These are phyloP conservation scores for Blastobasis lacticolella DNA, from an alignment of 2,888 invertebrate genomes.

Conservation along the genomic window DNA sequence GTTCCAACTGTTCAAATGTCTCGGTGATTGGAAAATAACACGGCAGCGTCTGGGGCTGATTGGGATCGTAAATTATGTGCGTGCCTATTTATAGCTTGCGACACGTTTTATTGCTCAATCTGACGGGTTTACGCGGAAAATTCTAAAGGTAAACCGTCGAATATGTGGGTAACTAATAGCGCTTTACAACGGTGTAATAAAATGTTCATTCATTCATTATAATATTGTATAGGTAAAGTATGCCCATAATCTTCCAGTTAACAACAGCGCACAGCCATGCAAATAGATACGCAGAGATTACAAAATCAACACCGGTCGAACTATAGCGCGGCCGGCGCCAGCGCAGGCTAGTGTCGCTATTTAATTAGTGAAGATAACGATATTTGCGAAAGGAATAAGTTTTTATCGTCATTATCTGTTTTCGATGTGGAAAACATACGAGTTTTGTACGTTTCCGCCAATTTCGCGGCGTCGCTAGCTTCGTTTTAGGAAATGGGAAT, in stretches of 20 bases:
- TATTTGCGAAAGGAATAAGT: conserved; percentile 31
- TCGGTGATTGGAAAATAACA: background rate
- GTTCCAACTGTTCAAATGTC: background rate
- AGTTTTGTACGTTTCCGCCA: conserved; percentile 13
- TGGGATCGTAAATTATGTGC: too few species aligned
- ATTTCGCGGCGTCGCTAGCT: background rate
- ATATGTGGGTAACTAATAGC: too few species aligned
- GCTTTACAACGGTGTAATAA: too few species aligned
- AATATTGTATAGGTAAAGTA: too few species aligned
- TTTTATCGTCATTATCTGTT: conserved; percentile 31
- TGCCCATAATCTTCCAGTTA: too few species aligned
- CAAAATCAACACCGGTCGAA: background rate
- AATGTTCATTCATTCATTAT: too few species aligned
- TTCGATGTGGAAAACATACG: conserved; percentile 23
- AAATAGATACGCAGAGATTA: background rate
- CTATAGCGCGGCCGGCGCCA: conserved; percentile 1
- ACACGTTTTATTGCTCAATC: too few species aligned
- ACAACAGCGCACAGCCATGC: too few species aligned
- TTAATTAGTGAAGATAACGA: conserved; percentile 43
- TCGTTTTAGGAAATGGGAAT: background rate
- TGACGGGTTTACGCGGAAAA: too few species aligned
- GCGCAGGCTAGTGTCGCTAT: conserved; percentile 24
- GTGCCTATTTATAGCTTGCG: too few species aligned
- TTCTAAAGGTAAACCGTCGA: too few species aligned
- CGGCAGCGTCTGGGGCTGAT: too few species aligned